Conservation (phyloP, 2,113 vertebrate species). For the Protomyctophum bolini region DNA sequence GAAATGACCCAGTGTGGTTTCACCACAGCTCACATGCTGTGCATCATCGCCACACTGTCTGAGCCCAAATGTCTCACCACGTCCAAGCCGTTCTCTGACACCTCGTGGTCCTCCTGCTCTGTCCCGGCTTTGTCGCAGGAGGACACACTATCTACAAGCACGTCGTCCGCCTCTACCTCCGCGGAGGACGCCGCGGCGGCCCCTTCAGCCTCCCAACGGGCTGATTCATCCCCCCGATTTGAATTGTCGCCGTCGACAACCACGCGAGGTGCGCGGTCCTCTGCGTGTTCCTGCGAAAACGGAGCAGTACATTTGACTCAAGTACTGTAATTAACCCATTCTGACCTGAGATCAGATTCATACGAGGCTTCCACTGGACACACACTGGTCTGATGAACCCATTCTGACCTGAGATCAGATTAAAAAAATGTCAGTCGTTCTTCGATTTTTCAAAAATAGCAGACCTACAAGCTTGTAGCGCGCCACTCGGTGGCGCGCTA, state of each 20-base stretch:
- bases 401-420: too few species aligned
- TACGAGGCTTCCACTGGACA: too few species aligned
- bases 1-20: slow-evolving; percentile 59
- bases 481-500: too few species aligned
- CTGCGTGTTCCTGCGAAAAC: slow-evolving; percentile 62
- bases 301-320: slow-evolving; percentile 42
- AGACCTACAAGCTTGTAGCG: too few species aligned
- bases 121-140: slow-evolving; percentile 42
- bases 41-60: slow-evolving; percentile 53
- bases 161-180: slow-evolving; percentile 57
- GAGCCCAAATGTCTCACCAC: slow-evolving; percentile 50
- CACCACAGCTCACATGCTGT: slow-evolving; percentile 41
- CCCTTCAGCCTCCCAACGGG: slow-evolving; percentile 49
- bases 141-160: slow-evolving; percentile 55
- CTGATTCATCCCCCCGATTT: slow-evolving; percentile 58
- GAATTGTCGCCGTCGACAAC: slow-evolving; percentile 60
- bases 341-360: too few species aligned
- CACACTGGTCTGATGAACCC: too few species aligned
- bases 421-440: too few species aligned
- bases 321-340: too few species aligned
- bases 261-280: slow-evolving; percentile 54
- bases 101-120: slow-evolving; percentile 62
- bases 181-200: slow-evolving; percentile 56
- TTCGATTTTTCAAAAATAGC: too few species aligned
- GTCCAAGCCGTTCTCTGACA: slow-evolving; percentile 62